Conservation (phyloP, 2,888 invertebrate species). For the Idaea straminata region DNA sequence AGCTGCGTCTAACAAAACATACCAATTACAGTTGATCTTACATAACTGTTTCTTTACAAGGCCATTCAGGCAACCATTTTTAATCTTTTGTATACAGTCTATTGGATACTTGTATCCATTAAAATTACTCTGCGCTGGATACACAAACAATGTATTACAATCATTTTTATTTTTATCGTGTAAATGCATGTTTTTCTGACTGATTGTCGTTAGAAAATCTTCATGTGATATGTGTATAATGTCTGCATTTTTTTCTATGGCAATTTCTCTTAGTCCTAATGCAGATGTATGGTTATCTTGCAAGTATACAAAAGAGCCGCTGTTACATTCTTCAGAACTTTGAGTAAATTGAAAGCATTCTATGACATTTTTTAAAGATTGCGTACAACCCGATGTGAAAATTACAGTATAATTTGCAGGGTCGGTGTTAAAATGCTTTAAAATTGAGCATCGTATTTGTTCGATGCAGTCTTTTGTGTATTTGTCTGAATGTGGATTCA, state of each 20-base stretch:
- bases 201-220: constrained; percentile 71
- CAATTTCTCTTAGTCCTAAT: constrained; percentile 92
- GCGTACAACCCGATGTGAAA: constrained; percentile 97
- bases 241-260: constrained; percentile 76
- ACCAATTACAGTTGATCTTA: constrained; percentile 80
- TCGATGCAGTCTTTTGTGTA: constrained; percentile 91
- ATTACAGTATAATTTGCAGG: constrained; percentile 90
- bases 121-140: constrained; percentile 97
- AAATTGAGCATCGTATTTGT: constrained; percentile 89
- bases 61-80: constrained; percentile 78
- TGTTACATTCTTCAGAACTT: constrained; percentile 39
- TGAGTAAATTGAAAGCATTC: constrained; percentile 86
- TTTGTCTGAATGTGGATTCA: constrained; percentile 95
- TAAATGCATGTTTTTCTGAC: constrained; percentile 25
- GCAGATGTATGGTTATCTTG: constrained; percentile 98
- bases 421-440: constrained; percentile 91
- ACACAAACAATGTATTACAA: constrained; percentile 84
- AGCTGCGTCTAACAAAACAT: constrained; percentile 92
- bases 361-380: constrained; percentile 89
- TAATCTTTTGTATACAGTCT: constrained; percentile 83
- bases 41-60: constrained; percentile 57
- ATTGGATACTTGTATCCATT: constrained; percentile 95
- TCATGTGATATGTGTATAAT: constrained; percentile 80
- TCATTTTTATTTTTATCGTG: constrained; percentile 41
- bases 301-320: constrained; percentile 88